phyloP scores from a whole-genome alignment of 2,113 vertebrate genomes.

The Isichthys henryi region DNA sequence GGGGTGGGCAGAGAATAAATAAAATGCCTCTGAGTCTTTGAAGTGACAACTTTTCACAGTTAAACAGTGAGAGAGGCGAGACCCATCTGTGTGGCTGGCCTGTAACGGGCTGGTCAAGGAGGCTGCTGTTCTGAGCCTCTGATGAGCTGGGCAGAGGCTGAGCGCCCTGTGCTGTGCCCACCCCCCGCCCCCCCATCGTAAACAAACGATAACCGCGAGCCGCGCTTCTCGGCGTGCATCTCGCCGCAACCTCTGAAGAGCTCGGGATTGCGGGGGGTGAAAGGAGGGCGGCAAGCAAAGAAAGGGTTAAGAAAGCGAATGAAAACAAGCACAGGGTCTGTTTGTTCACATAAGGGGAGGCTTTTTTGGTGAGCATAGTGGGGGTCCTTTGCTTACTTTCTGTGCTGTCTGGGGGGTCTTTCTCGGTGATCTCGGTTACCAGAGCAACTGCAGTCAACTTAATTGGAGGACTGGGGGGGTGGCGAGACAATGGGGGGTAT shows the following conservation, averaged over 20 bases:
- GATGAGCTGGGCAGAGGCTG: constrained; percentile 43
- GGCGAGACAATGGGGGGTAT: background rate
- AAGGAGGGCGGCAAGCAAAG: background rate
- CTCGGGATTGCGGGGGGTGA: background rate
- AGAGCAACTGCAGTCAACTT: constrained; percentile 8
- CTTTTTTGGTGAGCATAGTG: background rate
- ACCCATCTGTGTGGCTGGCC: constrained; percentile 45
- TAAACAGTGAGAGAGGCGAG: constrained; percentile 42
- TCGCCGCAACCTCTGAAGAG: constrained; percentile 20
- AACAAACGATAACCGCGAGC: constrained; percentile 31
- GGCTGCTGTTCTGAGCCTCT: constrained; percentile 36
- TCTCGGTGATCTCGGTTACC: constrained; percentile 15
- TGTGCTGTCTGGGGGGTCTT: background rate
- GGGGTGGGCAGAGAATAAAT: constrained; percentile 36
- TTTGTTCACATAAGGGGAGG: background rate
- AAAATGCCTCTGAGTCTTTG: constrained; percentile 50
- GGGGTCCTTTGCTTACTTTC: background rate
- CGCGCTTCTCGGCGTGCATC: background rate
- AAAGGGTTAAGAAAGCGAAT: background rate
- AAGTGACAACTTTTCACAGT: constrained; percentile 53
- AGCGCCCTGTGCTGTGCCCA: constrained; percentile 22
- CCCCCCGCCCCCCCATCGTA: constrained; percentile 27
- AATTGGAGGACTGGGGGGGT: background rate
- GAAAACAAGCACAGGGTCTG: background rate
- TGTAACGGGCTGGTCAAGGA: constrained; percentile 17